Evolutionary conservation across 2,797 vertebrate species (phyloP), one percentile per base, ranked within the genome.

Genomic region (Chromobotia macracanthus): DNA sequence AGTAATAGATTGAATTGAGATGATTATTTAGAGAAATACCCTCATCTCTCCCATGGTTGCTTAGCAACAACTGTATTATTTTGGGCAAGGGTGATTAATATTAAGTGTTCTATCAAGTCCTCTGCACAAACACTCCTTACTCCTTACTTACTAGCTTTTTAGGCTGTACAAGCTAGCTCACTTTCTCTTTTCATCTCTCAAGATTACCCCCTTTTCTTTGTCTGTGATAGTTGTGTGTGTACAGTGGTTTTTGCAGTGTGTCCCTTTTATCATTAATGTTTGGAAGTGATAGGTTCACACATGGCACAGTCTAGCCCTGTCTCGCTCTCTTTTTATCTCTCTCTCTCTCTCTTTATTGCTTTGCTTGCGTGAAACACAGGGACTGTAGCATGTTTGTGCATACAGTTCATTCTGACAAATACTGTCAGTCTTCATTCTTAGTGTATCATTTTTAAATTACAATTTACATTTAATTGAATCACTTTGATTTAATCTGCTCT

Each of bases 21-120:
- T 85, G 75, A 83, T 85, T 85, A 83, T 85, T 85, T 83, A 82
- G 79, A 83, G 82, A 85, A 85, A 83, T 85, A 79, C 72, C 79
- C 79, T 80, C 65, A 83, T 85, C 72, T 67, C 82, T 21, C 53
- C 3, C 18, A 85, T 78, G 80, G 85, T 86, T 86, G 76, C 85
- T 83, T 71, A 84, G 85, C 85, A 84, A 86, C 85, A 79, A 80
- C 79, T 69, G 79, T 83, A 84, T 86, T 85, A 85, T 84, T 86
- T 86, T 83, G 73, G 79, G 85, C 79, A 56, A 79, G 85, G 80
- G 77, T 86, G 83, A 86, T 86, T 86, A 86, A 84, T 86, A 83
- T 86, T 83, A 78, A 84, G 83, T 83, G 81, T 71, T 78, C 79
- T 81, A 80, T 83, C 80, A 84, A 83, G 82, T 83, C 77, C 69